A percentile compares a stretch with the other conserved stretches of the same genome.
Evolutionary conservation across 2,888 invertebrate species (phyloP).

Genomic region (Masnerella sp.): DNA sequence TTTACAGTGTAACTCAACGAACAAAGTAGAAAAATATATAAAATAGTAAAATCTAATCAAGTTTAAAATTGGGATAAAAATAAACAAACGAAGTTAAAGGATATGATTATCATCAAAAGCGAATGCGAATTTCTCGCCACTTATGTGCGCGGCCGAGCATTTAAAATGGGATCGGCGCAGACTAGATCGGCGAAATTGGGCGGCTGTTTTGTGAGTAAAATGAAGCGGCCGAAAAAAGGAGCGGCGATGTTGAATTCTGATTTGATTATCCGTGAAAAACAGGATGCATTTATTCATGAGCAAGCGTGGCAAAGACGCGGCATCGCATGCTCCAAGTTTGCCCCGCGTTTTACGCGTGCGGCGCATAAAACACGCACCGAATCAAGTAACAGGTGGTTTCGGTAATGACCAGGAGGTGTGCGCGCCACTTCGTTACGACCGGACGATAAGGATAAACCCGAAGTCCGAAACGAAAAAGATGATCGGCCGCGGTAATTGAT

Average conservation of each 20-base stretch:
- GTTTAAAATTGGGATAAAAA: no score
- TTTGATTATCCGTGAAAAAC: slow-evolving; percentile 46
- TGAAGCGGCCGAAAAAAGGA: slow-evolving; percentile 11
- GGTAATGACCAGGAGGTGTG: slow-evolving; percentile 60
- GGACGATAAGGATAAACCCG: slow-evolving; percentile 55
- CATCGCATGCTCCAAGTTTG: slow-evolving; percentile 41
- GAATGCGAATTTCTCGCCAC: no score
- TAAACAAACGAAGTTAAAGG: no score
- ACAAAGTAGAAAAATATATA: no score
- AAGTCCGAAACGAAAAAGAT: slow-evolving; percentile 38
- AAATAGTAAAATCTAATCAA: no score
- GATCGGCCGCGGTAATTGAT: slow-evolving; percentile 52
- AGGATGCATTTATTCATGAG: slow-evolving; percentile 44
- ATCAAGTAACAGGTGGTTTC: slow-evolving; percentile 64
- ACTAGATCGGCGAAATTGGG: no score
- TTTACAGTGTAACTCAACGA: no score
- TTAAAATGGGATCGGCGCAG: not conserved
- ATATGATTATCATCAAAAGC: no score
- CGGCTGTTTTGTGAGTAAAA: slow-evolving; percentile 29
- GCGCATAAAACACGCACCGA: slow-evolving; percentile 55
- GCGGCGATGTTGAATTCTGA: slow-evolving; percentile 19
- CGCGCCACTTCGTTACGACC: slow-evolving; percentile 24
- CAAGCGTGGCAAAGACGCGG: slow-evolving; percentile 22
- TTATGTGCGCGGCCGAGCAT: no score
- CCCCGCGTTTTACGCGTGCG: slow-evolving; percentile 54